phyloP scores from a whole-genome alignment of 2,113 vertebrate species.

The Barbus barbus region DNA sequence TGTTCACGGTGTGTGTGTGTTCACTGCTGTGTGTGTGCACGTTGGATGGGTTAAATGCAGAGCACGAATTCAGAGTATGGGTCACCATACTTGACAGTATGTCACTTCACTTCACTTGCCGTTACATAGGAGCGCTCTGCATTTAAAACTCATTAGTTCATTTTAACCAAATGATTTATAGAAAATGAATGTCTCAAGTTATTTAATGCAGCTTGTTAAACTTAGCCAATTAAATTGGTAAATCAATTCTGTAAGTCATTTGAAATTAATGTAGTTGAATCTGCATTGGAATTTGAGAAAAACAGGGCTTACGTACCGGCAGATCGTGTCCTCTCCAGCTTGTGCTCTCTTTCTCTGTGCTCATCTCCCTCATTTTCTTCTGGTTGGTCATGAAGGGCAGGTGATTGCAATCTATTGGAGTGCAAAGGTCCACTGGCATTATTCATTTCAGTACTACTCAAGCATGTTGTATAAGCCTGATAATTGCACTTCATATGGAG shows the following conservation, averaged over 20 bases:
- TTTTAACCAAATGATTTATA: background rate
- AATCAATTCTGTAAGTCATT: background rate
- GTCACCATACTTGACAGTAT: too few species aligned
- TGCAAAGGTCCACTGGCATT: too few species aligned
- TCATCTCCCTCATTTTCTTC: constrained; percentile 75
- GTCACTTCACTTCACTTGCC: too few species aligned
- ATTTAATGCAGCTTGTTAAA: background rate
- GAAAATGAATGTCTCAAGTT: background rate
- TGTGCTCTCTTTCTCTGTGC: constrained; percentile 75
- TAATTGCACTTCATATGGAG: background rate
- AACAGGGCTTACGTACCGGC: constrained; percentile 63
- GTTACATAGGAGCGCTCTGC: too few species aligned
- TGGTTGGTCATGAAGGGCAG: constrained; percentile 79
- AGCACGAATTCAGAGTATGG: too few species aligned
- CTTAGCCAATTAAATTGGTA: too few species aligned
- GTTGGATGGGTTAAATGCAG: too few species aligned
- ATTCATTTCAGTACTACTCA: background rate
- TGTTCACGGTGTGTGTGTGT: too few species aligned
- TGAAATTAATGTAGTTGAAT: background rate
- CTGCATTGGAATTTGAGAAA: background rate
- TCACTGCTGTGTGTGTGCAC: too few species aligned
- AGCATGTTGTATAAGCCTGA: background rate
- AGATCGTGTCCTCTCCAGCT: constrained; percentile 76
- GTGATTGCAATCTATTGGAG: constrained; percentile 78
- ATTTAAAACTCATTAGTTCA: background rate